These are phyloP conservation scores for Drosophila tristis DNA, from an alignment of 1,140 invertebrate genomes.

Conservation along the genomic window DNA sequence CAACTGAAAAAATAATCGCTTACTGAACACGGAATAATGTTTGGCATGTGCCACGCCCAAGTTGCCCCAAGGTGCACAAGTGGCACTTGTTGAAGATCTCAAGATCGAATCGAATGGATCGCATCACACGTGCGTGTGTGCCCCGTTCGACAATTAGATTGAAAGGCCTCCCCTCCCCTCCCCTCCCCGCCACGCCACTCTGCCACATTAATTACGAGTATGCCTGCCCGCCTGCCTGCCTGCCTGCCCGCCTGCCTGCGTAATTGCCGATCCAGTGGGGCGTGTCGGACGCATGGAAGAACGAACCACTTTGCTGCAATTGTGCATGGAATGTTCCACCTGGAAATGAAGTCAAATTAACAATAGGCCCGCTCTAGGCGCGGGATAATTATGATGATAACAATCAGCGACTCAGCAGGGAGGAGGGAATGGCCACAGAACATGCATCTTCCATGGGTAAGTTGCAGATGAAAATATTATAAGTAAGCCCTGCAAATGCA, in stretches of 20 bases:
- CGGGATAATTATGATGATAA: slow-evolving; percentile 68
- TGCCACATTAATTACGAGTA: slow-evolving; percentile 48
- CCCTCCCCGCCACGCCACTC: neutral
- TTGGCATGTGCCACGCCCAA: slow-evolving; percentile 57
- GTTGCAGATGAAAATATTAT: slow-evolving; percentile 1
- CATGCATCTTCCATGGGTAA: slow-evolving; percentile 52
- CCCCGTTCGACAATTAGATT: slow-evolving; percentile 64
- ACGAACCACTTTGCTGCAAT: slow-evolving; percentile 56
- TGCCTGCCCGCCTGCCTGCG: neutral
- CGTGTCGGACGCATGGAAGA: slow-evolving; percentile 50
- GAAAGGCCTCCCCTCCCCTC: slow-evolving; percentile 1
- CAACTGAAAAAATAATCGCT: slow-evolving; percentile 82
- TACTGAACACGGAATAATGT: slow-evolving; percentile 66
- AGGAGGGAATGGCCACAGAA: slow-evolving; percentile 38
- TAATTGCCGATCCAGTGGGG: slow-evolving; percentile 54
- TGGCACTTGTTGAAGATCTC: slow-evolving; percentile 54
- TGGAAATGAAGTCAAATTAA: slow-evolving; percentile 57
- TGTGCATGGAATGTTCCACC: slow-evolving; percentile 21
- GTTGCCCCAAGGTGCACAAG: slow-evolving; percentile 34
- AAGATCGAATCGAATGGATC: slow-evolving; percentile 7
- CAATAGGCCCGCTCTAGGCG: slow-evolving; percentile 37
- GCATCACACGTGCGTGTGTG: slow-evolving; percentile 57
- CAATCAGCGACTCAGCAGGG: slow-evolving; percentile 44
- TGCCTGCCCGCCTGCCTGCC: neutral
- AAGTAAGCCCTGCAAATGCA: neutral